Percentiles rank a stretch among this genome's conserved stretches.
Conservation (phyloP, 1,140 invertebrate species). For the Listronotus oregonensis region DNA sequence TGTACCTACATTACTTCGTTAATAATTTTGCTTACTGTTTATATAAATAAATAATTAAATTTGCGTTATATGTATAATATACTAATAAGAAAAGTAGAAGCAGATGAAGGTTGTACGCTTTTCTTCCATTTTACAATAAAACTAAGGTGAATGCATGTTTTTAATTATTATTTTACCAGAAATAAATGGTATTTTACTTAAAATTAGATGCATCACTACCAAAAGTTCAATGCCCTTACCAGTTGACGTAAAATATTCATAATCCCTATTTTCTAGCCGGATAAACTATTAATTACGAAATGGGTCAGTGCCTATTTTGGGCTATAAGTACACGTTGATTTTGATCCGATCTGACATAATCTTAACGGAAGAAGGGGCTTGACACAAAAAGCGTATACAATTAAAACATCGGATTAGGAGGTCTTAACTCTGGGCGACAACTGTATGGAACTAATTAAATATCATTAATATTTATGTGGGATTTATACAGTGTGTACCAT, state of each 20-base stretch:
- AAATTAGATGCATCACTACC: neutral
- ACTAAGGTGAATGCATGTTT: too few relatives aligned
- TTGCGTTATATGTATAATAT: too few relatives aligned
- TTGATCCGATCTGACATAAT: slow-evolving; percentile 31
- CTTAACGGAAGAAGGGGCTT: slow-evolving; percentile 20
- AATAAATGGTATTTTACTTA: too few relatives aligned
- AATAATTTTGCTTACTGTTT: too few relatives aligned
- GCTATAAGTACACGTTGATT: neutral
- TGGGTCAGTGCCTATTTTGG: slow-evolving; percentile 22
- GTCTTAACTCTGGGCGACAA: slow-evolving; percentile 18
- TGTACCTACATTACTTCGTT: too few relatives aligned
- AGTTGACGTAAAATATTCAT: neutral
- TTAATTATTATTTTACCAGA: too few relatives aligned
- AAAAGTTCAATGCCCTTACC: neutral
- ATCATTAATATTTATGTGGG: slow-evolving; percentile 20
- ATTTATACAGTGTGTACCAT: too few relatives aligned
- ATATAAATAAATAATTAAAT: too few relatives aligned
- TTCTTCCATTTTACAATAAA: too few relatives aligned
- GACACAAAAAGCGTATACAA: slow-evolving; percentile 31
- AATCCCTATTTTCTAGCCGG: slow-evolving; percentile 3
- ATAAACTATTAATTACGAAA: slow-evolving; percentile 30
- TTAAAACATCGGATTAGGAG: slow-evolving; percentile 30
- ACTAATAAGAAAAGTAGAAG: too few relatives aligned
- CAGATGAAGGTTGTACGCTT: too few relatives aligned
- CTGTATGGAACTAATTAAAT: slow-evolving; percentile 28